phyloP scores from a whole-genome alignment of 2,797 vertebrate genomes.

The Miichthys miiuy region DNA sequence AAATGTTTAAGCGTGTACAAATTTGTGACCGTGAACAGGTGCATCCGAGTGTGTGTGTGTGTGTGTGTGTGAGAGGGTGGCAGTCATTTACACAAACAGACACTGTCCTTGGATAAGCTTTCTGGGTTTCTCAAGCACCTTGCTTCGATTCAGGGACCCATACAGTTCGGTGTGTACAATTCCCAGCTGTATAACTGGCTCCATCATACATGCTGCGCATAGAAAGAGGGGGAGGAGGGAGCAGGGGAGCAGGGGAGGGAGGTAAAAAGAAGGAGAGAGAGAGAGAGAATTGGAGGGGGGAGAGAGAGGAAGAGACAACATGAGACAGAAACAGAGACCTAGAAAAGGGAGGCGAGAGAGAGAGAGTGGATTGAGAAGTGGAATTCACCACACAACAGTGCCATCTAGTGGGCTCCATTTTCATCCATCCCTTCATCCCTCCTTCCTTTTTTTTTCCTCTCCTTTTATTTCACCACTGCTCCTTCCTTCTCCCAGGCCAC shows the following conservation, averaged over 20 bases:
- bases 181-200: conserved; percentile 76
- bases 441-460: background rate
- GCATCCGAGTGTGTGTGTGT: conserved; percentile 1
- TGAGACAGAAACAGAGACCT: conserved; percentile 69
- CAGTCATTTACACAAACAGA: conserved; percentile 77
- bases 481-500: conserved; percentile 19
- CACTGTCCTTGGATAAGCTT: conserved; percentile 68
- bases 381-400: conserved; percentile 80
- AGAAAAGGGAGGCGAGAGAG: conserved; percentile 59
- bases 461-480: conserved; percentile 13
- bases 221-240: conserved; percentile 35
- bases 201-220: conserved; percentile 69
- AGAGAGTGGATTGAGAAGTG: conserved; percentile 9
- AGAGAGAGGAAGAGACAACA: conserved; percentile 39
- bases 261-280: conserved; percentile 8
- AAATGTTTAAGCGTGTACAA: conserved; percentile 14
- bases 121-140: conserved; percentile 67
- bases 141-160: conserved; percentile 72
- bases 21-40: conserved; percentile 16
- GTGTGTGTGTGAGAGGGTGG: conserved; percentile 21
- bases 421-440: conserved; percentile 31
- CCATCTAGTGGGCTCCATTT: conserved; percentile 81
- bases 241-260: conserved; percentile 15
- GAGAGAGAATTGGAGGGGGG: conserved; percentile 40
- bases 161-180: conserved; percentile 74